phyloP scores from a whole-genome alignment of 2,113 vertebrate genomes.

The Odocoileus virginianus region DNA sequence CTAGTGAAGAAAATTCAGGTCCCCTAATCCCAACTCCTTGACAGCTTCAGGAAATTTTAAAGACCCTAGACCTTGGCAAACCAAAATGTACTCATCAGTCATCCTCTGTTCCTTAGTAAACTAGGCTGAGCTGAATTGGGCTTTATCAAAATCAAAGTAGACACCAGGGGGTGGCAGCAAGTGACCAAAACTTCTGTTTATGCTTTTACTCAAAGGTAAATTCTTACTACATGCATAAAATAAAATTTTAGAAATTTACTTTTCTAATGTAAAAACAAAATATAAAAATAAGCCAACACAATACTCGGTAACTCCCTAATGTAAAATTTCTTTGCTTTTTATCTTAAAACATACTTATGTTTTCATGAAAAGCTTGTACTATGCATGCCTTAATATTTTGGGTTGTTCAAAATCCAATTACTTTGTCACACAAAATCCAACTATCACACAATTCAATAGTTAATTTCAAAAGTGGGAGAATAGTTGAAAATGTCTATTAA shows the following conservation, averaged over 20 bases:
- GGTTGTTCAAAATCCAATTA: neutral
- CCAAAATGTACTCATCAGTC: neutral
- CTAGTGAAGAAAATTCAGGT: neutral
- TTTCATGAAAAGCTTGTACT: neutral
- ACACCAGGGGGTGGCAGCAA: neutral
- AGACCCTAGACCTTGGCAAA: neutral
- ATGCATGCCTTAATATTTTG: neutral
- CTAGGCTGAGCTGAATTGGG: neutral
- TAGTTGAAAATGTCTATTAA: neutral
- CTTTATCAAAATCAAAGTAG: neutral
- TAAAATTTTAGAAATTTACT: neutral
- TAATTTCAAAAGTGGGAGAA: neutral
- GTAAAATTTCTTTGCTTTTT: neutral
- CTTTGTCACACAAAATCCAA: neutral
- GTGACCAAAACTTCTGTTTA: neutral
- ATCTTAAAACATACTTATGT: slow-evolving; percentile 4
- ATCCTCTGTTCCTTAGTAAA: neutral
- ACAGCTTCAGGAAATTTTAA: neutral
- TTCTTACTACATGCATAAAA: neutral
- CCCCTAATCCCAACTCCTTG: neutral
- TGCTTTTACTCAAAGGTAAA: neutral
- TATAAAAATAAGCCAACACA: neutral
- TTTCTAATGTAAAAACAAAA: neutral
- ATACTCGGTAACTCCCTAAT: neutral
- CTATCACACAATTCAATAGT: neutral